A percentile compares a stretch with the other conserved stretches of the same genome.
Evolutionary conservation across 2,888 invertebrate species (phyloP).

Genomic region (Brassicogethes aeneus): DNA sequence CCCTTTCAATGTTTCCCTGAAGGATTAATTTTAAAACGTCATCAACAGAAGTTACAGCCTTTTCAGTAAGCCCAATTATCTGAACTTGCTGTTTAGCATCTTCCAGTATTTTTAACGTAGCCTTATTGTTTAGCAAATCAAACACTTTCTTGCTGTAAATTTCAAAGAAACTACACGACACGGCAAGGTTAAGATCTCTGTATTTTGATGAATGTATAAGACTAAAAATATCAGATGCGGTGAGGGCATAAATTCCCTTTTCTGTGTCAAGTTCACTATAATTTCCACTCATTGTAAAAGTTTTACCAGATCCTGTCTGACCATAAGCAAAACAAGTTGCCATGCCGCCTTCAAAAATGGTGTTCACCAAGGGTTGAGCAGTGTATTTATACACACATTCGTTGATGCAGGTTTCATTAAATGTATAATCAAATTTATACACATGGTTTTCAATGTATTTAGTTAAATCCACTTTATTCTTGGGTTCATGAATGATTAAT

Average conservation of each 20-base stretch:
- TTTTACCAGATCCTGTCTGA: constrained; percentile 95
- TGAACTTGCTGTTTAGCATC: constrained; percentile 97
- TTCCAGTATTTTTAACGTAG: constrained; percentile 88
- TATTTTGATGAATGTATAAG: constrained; percentile 72
- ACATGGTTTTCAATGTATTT: constrained; percentile 97
- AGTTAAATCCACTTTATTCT: constrained; percentile 93
- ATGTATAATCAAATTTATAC: constrained; percentile 97
- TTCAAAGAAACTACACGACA: constrained; percentile 96
- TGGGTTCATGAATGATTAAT: constrained; percentile 85
- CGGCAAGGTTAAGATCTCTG: constrained; percentile 73
- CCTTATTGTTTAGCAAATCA: constrained; percentile 82
- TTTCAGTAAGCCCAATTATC: constrained; percentile 91
- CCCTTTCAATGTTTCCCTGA: constrained; percentile 79
- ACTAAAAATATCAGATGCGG: constrained; percentile 87
- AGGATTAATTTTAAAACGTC: constrained; percentile 90
- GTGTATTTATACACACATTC: constrained; percentile 98
- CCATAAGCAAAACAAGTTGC: constrained; percentile 99
- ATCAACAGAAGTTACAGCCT: constrained; percentile 79
- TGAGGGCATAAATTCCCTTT: constrained; percentile 96
- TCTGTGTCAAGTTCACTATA: constrained; percentile 79
- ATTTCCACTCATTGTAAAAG: constrained; percentile 98
- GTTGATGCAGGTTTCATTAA: constrained; percentile 91
- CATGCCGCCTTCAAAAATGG: constrained; percentile 97
- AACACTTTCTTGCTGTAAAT: constrained; percentile 98
- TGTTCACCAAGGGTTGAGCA: constrained; percentile 95